phyloP scores from a whole-genome alignment of 2,888 invertebrate species.

The Athrips mouffetella region DNA sequence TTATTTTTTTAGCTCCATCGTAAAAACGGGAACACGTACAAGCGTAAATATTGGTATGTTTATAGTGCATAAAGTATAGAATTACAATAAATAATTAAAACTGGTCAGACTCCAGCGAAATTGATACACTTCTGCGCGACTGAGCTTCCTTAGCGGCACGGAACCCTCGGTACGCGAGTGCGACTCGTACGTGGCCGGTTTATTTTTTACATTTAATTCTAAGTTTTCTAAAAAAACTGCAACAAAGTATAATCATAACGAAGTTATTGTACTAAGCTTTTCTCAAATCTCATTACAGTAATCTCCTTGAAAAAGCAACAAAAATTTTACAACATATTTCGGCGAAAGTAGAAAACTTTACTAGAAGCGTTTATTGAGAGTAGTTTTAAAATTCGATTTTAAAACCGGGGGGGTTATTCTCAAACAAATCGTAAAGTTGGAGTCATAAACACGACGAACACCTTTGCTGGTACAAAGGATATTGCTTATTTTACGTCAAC shows the following conservation, averaged over 20 bases:
- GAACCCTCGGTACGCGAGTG: too few species aligned
- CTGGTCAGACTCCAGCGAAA: too few species aligned
- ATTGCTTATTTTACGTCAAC: conserved; percentile 74
- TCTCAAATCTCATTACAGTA: conserved; percentile 1
- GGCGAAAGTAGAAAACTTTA: conserved; percentile 29
- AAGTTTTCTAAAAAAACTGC: not conserved
- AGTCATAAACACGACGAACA: conserved; percentile 64
- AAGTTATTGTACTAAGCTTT: not conserved
- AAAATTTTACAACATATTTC: conserved; percentile 12
- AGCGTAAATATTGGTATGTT: too few species aligned
- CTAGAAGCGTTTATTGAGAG: conserved; percentile 35
- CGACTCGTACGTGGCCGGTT: not conserved
- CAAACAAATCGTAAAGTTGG: conserved; percentile 68
- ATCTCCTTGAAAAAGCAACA: conserved; percentile 14
- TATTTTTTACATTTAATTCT: not conserved
- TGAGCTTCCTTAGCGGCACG: too few species aligned
- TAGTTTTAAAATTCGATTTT: conserved; percentile 60
- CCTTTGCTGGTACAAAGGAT: conserved; percentile 72
- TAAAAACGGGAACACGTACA: too few species aligned
- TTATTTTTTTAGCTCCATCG: too few species aligned
- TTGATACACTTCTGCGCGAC: too few species aligned
- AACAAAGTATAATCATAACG: not conserved
- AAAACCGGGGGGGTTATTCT: conserved; percentile 46
- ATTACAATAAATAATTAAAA: too few species aligned
- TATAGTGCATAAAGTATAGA: too few species aligned